Evolutionary conservation across 1,140 invertebrate genomes (phyloP).

Genomic region (Drosophila erecta): DNA sequence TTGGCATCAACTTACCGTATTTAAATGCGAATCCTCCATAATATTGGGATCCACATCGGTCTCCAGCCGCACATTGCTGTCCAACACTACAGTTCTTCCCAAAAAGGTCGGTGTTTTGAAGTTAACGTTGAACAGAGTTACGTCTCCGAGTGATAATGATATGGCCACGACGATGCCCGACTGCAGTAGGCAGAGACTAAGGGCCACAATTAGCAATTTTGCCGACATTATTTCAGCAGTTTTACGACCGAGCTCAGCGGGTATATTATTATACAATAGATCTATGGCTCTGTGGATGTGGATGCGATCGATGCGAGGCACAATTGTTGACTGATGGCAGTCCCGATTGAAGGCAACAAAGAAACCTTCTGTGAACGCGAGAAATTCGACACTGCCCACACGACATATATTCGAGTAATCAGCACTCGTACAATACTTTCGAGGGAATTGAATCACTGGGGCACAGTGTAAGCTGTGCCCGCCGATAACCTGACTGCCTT

Average conservation of each 20-base stretch:
- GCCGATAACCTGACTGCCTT: constrained; percentile 60
- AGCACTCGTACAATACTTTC: constrained; percentile 53
- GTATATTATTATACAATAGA: constrained; percentile 1
- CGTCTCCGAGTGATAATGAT: constrained; percentile 52
- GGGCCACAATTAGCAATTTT: constrained; percentile 20
- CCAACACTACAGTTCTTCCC: constrained; percentile 23
- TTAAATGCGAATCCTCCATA: constrained; percentile 64
- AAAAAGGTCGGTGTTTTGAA: constrained; percentile 49
- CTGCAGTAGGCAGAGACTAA: constrained; percentile 43
- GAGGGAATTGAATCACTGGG: constrained; percentile 63
- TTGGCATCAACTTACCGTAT: constrained; percentile 53
- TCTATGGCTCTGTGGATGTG: background rate
- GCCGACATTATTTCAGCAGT: constrained; percentile 11
- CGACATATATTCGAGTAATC: constrained; percentile 12
- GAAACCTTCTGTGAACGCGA: constrained; percentile 56
- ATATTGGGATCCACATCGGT: constrained; percentile 68
- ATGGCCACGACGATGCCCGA: constrained; percentile 28
- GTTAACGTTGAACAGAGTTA: constrained; percentile 68
- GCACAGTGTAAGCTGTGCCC: constrained; percentile 54
- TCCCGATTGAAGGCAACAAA: constrained; percentile 45
- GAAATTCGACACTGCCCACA: constrained; percentile 36
- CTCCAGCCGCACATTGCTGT: constrained; percentile 39
- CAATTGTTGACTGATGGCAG: constrained; percentile 59
- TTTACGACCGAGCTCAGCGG: background rate
- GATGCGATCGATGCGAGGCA: constrained; percentile 42